Base-by-base conservation (phyloP, 1,140 invertebrate genomes). In the Leptopilina boulardi region DNA sequence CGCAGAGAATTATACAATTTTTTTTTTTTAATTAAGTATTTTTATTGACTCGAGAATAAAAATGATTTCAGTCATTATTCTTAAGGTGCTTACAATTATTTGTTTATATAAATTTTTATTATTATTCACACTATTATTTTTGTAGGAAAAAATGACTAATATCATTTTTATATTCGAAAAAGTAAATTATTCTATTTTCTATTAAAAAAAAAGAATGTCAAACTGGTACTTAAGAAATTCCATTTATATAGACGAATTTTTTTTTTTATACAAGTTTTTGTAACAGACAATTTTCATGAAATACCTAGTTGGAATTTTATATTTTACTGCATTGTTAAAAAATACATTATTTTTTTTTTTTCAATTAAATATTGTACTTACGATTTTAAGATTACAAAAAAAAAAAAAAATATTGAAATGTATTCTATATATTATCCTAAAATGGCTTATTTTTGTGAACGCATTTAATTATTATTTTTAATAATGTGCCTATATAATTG, bases 401-500 rank as follows among this genome's bases (percentile, higher is more conserved):
- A 59, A 59, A n/a, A n/a, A n/a, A n/a, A n/a, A n/a, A n/a, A n/a
- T n/a, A n/a, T n/a, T 47, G 13, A 13, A 30, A 26, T 66, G 56
- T 59, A 66, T 30, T 66, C 5, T n/a, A n/a, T n/a, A n/a, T n/a
- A n/a, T n/a, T 30, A 38, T 66, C 56, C 26, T 23, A 13, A 59
- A 59, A 30, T 66, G 15, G 26, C 59, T 66, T n/a, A n/a, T 66
- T 66, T 66, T 11, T 30, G 26, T 30, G 15, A 66, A 66, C 21
- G 26, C 15, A 26, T 66, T 30, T 34, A n/a, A 10, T 26, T 26
- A 30, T 51, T 15, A 3, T 26, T 11, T 23, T 15, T 59, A 26
- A 26, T n/a, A 66, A 66, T 66, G 59, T 66, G 59, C 59, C 59
- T 66, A 15, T n/a, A n/a, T n/a, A n/a, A n/a, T n/a, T n/a, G n/a